Base-by-base conservation (phyloP, 2,888 invertebrate species). In the Carabus problematicus region DNA sequence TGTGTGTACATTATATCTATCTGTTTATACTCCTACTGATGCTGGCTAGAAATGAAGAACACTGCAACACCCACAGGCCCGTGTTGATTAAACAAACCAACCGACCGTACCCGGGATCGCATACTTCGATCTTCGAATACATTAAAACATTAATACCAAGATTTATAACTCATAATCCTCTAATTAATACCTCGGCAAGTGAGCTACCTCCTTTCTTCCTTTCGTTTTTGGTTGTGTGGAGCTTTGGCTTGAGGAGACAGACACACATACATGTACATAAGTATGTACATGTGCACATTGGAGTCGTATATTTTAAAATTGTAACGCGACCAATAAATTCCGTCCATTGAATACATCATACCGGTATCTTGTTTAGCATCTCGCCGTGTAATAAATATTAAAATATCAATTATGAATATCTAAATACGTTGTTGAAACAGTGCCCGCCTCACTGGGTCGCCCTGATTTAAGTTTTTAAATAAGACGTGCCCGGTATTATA, bases 381-480 rank as follows among this genome's bases (percentile, higher is more conserved):
- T 60, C 40, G 40, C 3, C 16, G 45, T 54, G 60, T 67, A 60
- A 67, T 67, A 67, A 67, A 67, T 67, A 67, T 67, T 40, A 74
- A 78, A 79, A 79, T 79, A 79, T 79, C 79, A 79, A 79, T 79
- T 79, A 79, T 79, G 79, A 78, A 79, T 79, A 79, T 79, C 79
- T 78, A 78, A 78, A 77, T 75, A 76, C 76, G 76, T 72, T 74
- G 73, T 76, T 77, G 77, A 76, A 76, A 75, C 72, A 71, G 73
- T 70, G 73, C 74, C 76, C 77, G 77, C 77, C 77, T 76, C 75
- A 73, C 75, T 77, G 71, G 78, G 77, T 76, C 52, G 3, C 12
- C 12, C 42, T 67, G 67, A 67, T 67, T 67, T 67, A 67, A 54
- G 40, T 67, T 67, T 66, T 67, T 67, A 67, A 67, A 67, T 67